Conservation (phyloP, 2,113 vertebrate genomes). For the Buteo buteo region DNA sequence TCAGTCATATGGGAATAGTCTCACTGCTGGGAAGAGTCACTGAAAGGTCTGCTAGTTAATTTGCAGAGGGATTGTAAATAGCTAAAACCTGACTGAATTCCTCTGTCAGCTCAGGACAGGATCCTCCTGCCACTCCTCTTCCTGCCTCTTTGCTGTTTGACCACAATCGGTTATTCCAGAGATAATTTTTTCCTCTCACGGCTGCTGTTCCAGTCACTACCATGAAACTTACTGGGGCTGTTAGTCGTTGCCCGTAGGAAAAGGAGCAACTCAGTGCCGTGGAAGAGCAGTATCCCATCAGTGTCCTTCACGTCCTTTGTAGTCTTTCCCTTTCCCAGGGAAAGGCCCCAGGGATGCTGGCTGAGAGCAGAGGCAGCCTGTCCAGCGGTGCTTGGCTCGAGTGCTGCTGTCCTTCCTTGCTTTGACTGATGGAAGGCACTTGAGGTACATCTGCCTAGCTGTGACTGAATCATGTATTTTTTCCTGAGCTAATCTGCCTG, state of each 20-base stretch:
- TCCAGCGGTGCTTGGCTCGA: background rate
- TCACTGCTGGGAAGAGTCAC: conserved; percentile 30
- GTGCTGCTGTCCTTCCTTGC: background rate
- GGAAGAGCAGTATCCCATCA: background rate
- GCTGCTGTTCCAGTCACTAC: background rate
- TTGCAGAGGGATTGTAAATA: conserved; percentile 4
- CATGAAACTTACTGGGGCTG: background rate
- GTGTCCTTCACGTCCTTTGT: background rate
- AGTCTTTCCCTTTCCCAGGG: background rate
- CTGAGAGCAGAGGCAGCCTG: background rate
- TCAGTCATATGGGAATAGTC: background rate
- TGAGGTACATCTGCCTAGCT: background rate
- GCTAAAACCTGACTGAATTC: conserved; percentile 43
- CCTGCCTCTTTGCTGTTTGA: background rate
- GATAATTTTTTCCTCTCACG: background rate
- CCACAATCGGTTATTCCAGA: background rate
- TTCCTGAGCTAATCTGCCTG: background rate
- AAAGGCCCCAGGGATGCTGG: background rate
- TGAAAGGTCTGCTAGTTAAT: conserved; percentile 3
- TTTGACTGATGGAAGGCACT: background rate
- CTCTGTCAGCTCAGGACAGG: conserved; percentile 6
- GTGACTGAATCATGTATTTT: background rate
- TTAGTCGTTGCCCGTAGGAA: background rate
- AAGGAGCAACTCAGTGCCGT: background rate
- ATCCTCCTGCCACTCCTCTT: conserved; percentile 30